Base-by-base conservation (phyloP, 2,113 vertebrate genomes). In the Scalopus aquaticus region DNA sequence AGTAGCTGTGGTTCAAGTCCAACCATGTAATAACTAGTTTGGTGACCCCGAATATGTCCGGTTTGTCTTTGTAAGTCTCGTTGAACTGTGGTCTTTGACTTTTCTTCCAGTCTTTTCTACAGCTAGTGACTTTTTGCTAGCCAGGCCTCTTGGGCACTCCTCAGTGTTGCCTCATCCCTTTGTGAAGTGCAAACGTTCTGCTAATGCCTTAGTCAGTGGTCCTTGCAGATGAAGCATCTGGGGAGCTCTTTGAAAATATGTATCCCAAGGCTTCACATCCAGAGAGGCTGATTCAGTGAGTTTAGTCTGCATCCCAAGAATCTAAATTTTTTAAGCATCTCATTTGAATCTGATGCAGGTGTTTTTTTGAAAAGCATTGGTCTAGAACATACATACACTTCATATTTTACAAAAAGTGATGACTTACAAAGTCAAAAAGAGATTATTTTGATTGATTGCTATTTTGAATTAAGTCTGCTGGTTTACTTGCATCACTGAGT, bases 401-500 rank as follows among this genome's bases (percentile, higher is more conserved):
- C 46, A 56, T 85, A 20, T 91, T 85, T 95, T 90, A 83, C 87
- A 64, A 86, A 94, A 79, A 70, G 37, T 12, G 58, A 80, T 87
- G 32, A 93, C 83, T 89, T 93, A 56, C 58, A 76, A 46, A 77
- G 37, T 64, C 17, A 76, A 86, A 62, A 83, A 35, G 28, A 78
- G 44, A 46, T 4, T 44, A 19, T 90, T 94, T 84, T 84, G 81
- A 95, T 67, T 67, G n/a, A 60, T 80, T 90, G 49, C 32, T 93
- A 2, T 88, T 91, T 94, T 91, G 46, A 73, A 64, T 62, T 12
- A 22, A 83, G 20, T 86, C 79, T 80, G 0, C 35, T 51, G 4
- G 3, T 73, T 67, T 72, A 58, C 30, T 39, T 58, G 12, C 5
- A 19, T 76, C 9, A 28, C 30, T 9, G n/a, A 62, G 22, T 82